These are phyloP conservation scores for Ceratina calcarata DNA, from an alignment of 1,140 invertebrate species.

Conservation along the genomic window DNA sequence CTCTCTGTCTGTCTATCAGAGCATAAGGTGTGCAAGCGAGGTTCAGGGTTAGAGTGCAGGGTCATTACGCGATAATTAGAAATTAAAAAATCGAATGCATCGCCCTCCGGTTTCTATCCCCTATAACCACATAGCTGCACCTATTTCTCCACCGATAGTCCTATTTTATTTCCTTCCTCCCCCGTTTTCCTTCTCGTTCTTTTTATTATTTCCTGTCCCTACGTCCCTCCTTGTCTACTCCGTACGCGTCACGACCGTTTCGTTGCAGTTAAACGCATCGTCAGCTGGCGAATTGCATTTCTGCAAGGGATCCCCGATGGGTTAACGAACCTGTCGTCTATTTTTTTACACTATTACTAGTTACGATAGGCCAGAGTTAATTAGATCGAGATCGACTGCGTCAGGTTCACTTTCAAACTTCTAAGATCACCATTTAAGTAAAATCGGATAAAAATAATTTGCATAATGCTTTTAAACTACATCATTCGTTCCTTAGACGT, in stretches of 20 bases:
- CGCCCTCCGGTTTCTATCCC: neutral
- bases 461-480: too few relatives aligned
- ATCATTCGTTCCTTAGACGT: too few relatives aligned
- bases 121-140: slow-evolving; percentile 20
- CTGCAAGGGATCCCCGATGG: slow-evolving; percentile 43
- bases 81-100: slow-evolving; percentile 68
- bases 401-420: too few relatives aligned
- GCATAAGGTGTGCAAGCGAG: slow-evolving; percentile 69
- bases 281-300: slow-evolving; percentile 74
- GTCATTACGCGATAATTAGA: slow-evolving; percentile 72
- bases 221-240: slow-evolving; percentile 4
- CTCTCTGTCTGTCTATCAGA: slow-evolving; percentile 34
- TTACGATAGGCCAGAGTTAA: neutral
- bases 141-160: slow-evolving; percentile 12
- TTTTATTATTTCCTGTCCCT: neutral
- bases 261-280: slow-evolving; percentile 69
- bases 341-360: slow-evolving; percentile 6
- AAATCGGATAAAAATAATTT: too few relatives aligned
- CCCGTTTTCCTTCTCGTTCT: neutral
- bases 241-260: slow-evolving; percentile 55
- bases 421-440: too few relatives aligned
- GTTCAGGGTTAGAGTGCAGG: slow-evolving; percentile 51
- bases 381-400: too few relatives aligned
- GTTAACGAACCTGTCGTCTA: slow-evolving; percentile 58
- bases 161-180: neutral